Evolutionary conservation across 2,797 vertebrate species (phyloP).

Genomic region (Typhlichthys eigenmanni): DNA sequence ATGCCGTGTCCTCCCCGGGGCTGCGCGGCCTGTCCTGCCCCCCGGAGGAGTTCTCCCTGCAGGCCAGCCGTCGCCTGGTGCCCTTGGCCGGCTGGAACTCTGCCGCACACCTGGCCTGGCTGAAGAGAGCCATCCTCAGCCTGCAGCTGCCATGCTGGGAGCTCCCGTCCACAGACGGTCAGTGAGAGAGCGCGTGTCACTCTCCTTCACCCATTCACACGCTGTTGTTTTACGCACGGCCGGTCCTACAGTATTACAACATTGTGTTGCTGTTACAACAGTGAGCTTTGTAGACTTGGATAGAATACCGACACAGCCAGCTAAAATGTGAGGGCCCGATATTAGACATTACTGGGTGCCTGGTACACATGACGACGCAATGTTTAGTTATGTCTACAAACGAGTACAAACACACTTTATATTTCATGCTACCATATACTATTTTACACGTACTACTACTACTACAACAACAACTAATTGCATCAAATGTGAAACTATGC

Average conservation of each 20-base stretch:
- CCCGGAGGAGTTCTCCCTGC: constrained; percentile 82
- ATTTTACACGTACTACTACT: no score
- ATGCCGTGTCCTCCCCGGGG: constrained; percentile 77
- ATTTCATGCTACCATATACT: no score
- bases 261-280: no score
- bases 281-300: no score
- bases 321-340: no score
- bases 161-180: constrained; percentile 75
- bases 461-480: no score
- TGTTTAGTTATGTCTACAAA: no score
- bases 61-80: constrained; percentile 74
- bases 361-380: no score
- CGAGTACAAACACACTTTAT: no score
- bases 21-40: constrained; percentile 89
- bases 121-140: constrained; percentile 83
- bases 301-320: no score
- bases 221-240: not conserved
- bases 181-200: not conserved
- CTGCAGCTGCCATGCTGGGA: constrained; percentile 88
- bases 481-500: no score
- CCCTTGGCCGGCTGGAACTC: constrained; percentile 89
- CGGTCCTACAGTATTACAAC: not conserved
- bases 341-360: no score
- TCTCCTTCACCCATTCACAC: not conserved
- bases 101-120: constrained; percentile 83